Conservation (phyloP, 1,140 invertebrate species). For the Macrobrachium nipponense region DNA sequence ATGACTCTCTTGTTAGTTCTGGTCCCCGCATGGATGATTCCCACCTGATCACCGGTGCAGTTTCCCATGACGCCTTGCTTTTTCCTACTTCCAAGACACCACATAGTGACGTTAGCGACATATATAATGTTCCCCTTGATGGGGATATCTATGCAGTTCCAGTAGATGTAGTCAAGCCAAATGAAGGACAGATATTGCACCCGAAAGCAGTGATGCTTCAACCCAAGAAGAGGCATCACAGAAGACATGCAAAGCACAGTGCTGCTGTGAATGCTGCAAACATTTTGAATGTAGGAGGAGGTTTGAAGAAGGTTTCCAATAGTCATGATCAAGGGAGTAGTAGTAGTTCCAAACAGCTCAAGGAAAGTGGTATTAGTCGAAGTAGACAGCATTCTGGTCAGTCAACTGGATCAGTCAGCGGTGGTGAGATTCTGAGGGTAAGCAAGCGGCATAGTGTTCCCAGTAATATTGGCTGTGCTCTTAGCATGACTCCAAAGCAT, state of each 20-base stretch:
- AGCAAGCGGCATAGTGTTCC: constrained; percentile 55
- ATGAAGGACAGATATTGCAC: constrained; percentile 53
- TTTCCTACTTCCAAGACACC: constrained; percentile 58
- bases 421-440: constrained; percentile 44
- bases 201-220: constrained; percentile 57
- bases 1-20: constrained; percentile 55
- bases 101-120: constrained; percentile 58
- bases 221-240: constrained; percentile 54
- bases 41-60: constrained; percentile 59
- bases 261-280: constrained; percentile 39
- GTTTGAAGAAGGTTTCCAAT: constrained; percentile 39
- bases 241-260: constrained; percentile 55
- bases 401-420: constrained; percentile 44
- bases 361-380: constrained; percentile 50
- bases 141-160: constrained; percentile 61
- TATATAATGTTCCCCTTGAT: constrained; percentile 56
- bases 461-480: constrained; percentile 59
- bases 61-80: constrained; percentile 59
- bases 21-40: constrained; percentile 59
- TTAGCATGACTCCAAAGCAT: constrained; percentile 57
- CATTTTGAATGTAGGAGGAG: constrained; percentile 37
- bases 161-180: constrained; percentile 60
- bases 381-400: constrained; percentile 54
- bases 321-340: constrained; percentile 40
- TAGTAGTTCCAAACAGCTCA: constrained; percentile 32